Evolutionary conservation across 2,113 vertebrate species (phyloP).

Genomic region (Tapirus terrestris): DNA sequence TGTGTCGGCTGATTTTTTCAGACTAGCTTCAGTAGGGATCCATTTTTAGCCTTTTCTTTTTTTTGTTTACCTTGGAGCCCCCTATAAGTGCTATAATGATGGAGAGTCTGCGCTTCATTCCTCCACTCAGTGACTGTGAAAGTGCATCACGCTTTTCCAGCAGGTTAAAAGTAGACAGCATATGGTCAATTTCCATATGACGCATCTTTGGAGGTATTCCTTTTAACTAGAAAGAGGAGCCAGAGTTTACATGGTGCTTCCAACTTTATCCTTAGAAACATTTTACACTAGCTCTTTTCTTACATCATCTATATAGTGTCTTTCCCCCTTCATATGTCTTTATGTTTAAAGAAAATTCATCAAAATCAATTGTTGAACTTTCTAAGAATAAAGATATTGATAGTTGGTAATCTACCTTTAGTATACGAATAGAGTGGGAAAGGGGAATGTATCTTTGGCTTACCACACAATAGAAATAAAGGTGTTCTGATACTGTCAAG

Average conservation of each 20-base stretch:
- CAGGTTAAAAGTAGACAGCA: slow-evolving; percentile 91
- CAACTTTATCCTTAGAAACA: not conserved
- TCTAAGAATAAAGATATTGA: not conserved
- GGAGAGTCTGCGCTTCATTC: slow-evolving; percentile 97
- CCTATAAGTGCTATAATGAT: slow-evolving; percentile 96
- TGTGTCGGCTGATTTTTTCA: not conserved
- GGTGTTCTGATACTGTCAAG: slow-evolving; percentile 94
- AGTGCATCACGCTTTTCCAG: slow-evolving; percentile 90
- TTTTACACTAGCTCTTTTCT: not conserved
- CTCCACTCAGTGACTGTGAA: slow-evolving; percentile 92
- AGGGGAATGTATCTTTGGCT: slow-evolving; percentile 27
- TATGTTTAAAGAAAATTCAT: slow-evolving; percentile 11
- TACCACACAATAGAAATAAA: slow-evolving; percentile 95
- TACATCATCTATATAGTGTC: not conserved
- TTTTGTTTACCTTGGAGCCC: slow-evolving; percentile 90
- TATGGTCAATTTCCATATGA: slow-evolving; percentile 88
- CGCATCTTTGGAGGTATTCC: slow-evolving; percentile 88
- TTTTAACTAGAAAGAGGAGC: slow-evolving; percentile 89
- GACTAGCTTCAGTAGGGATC: not conserved
- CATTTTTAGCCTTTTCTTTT: not conserved
- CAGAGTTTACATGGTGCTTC: not conserved
- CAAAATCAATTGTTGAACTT: not conserved
- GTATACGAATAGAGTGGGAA: not conserved
- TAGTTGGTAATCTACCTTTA: not conserved
- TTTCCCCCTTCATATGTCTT: not conserved